Evolutionary conservation across 2,888 invertebrate genomes (phyloP).

Genomic region (Oxycera nigricornis): DNA sequence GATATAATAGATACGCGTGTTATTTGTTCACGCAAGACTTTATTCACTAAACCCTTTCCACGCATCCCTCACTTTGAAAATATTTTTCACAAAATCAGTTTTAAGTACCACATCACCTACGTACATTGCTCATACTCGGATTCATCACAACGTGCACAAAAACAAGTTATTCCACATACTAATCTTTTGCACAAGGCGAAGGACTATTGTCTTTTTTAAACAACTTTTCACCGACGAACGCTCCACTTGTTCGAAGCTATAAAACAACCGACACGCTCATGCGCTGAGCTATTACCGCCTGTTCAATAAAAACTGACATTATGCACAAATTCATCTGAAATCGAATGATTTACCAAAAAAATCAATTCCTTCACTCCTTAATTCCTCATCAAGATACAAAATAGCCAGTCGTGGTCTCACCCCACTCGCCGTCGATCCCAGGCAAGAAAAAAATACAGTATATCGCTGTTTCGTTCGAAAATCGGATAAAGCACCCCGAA

Average conservation of each 20-base stretch:
- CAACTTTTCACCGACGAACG: too few relatives aligned
- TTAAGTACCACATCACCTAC: too few relatives aligned
- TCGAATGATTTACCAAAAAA: constrained; percentile 18
- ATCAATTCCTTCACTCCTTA: constrained; percentile 26
- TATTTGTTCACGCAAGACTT: too few relatives aligned
- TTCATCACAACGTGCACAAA: too few relatives aligned
- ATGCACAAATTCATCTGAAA: constrained; percentile 21
- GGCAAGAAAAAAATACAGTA: constrained; percentile 28
- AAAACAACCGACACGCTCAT: constrained; percentile 30
- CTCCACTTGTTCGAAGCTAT: neutral
- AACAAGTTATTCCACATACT: too few relatives aligned
- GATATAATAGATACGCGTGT: too few relatives aligned
- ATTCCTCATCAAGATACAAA: neutral
- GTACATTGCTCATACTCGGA: too few relatives aligned
- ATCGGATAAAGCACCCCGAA: constrained; percentile 43
- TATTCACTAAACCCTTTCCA: too few relatives aligned
- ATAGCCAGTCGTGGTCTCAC: constrained; percentile 11
- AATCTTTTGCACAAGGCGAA: too few relatives aligned
- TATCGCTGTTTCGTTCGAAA: constrained; percentile 9
- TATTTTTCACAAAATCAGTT: too few relatives aligned
- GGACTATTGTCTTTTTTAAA: too few relatives aligned
- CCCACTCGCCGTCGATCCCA: neutral
- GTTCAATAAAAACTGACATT: constrained; percentile 40
- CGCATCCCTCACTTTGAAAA: too few relatives aligned
- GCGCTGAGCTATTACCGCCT: constrained; percentile 18